Percentiles rank a stretch among this genome's conserved stretches.
Evolutionary conservation across 2,888 invertebrate genomes (phyloP).

Genomic region (Drosophila nigritarsus): DNA sequence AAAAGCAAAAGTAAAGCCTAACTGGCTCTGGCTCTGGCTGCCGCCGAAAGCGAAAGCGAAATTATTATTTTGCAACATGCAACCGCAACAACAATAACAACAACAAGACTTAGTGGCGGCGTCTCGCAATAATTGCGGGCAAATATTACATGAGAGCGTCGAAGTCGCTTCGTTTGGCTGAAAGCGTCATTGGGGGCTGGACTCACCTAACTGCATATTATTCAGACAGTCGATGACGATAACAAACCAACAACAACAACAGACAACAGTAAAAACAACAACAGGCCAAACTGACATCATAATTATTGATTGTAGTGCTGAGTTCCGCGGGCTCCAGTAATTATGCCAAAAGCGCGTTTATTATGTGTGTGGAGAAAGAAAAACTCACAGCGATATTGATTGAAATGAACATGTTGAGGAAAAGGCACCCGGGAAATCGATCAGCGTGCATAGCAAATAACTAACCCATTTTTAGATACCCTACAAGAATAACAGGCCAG

Average conservation of each 20-base stretch:
- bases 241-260: conserved; percentile 38
- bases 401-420: conserved; percentile 50
- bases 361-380: conserved; percentile 30
- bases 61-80: conserved; percentile 78
- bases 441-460: conserved; percentile 15
- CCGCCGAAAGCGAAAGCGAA: conserved; percentile 69
- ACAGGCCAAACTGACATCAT: conserved; percentile 57
- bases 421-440: conserved; percentile 61
- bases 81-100: conserved; percentile 64
- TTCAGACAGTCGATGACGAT: conserved; percentile 68
- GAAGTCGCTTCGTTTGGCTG: conserved; percentile 14
- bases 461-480: conserved; percentile 1
- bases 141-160: conserved; percentile 72
- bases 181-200: conserved; percentile 39
- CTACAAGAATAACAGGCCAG: background rate
- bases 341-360: conserved; percentile 78
- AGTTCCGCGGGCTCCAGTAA: conserved; percentile 45
- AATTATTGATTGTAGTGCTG: conserved; percentile 68
- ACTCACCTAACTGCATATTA: conserved; percentile 56
- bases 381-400: conserved; percentile 46
- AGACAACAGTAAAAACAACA: conserved; percentile 20
- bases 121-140: conserved; percentile 76
- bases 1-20: conserved; percentile 45
- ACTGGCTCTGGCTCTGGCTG: conserved; percentile 33
- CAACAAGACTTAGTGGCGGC: conserved; percentile 36